Percentiles rank a stretch among this genome's conserved stretches.
Evolutionary conservation across 2,888 invertebrate genomes (phyloP).

Genomic region (Sminthurinus aureus): DNA sequence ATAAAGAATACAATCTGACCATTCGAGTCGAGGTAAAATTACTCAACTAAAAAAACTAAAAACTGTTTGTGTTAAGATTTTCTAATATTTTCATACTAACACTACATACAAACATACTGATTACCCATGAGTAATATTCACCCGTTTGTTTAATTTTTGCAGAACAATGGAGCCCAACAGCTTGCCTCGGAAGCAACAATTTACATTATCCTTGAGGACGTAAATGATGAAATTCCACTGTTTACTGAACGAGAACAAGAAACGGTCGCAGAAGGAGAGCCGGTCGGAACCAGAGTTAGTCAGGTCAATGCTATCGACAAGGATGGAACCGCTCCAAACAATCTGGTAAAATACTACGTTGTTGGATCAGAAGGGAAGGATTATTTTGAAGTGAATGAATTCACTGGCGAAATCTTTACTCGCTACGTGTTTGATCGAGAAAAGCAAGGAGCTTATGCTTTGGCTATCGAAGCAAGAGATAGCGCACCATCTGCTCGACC

Average conservation of each 20-base stretch:
- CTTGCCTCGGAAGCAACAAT: conserved; percentile 93
- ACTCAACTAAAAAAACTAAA: conserved; percentile 12
- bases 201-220: conserved; percentile 72
- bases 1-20: conserved; percentile 94
- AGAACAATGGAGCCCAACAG: conserved; percentile 97
- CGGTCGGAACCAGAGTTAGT: conserved; percentile 92
- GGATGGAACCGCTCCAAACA: conserved; percentile 93
- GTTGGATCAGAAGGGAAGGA: conserved; percentile 94
- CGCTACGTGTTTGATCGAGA: conserved; percentile 96
- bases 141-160: conserved; percentile 14
- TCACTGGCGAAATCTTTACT: conserved; percentile 95
- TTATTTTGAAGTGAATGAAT: conserved; percentile 94
- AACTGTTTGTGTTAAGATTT: background rate
- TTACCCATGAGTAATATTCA: background rate
- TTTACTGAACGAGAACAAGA: conserved; percentile 96
- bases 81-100: background rate
- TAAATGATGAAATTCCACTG: conserved; percentile 95
- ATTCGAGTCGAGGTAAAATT: conserved; percentile 88
- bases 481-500: conserved; percentile 96
- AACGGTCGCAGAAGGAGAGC: conserved; percentile 93
- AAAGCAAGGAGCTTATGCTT: conserved; percentile 95
- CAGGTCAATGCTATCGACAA: conserved; percentile 96
- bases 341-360: conserved; percentile 93
- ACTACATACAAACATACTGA: too few species aligned
- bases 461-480: conserved; percentile 96